Evolutionary conservation across 1,140 invertebrate species (phyloP).

Genomic region (Mya arenaria): DNA sequence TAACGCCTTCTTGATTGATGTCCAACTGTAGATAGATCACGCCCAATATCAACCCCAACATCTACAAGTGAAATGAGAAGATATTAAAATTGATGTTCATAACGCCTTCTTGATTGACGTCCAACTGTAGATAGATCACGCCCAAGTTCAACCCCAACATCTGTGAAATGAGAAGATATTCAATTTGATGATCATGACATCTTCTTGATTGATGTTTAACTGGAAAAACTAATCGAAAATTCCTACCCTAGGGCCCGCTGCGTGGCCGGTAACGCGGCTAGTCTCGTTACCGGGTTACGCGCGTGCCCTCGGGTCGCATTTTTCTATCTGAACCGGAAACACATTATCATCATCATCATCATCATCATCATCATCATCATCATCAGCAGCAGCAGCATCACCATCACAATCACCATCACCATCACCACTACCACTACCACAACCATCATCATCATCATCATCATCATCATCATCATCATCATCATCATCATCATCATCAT

Average conservation of each 20-base stretch:
- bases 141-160: constrained; percentile 93
- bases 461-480: background rate
- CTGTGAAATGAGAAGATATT: constrained; percentile 38
- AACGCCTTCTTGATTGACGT: constrained; percentile 90
- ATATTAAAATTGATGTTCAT: constrained; percentile 99
- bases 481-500: constrained; percentile 23
- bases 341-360: background rate
- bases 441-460: background rate
- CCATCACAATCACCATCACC: too few relatives aligned
- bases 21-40: constrained; percentile 93
- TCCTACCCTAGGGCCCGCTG: too few relatives aligned
- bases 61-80: constrained; percentile 76
- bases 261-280: too few relatives aligned
- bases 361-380: background rate
- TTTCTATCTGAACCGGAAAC: background rate
- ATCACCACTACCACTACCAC: too few relatives aligned
- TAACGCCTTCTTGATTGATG: constrained; percentile 92
- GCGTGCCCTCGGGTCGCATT: too few relatives aligned
- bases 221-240: too few relatives aligned
- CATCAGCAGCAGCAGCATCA: too few relatives aligned
- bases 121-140: constrained; percentile 93
- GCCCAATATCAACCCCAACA: constrained; percentile 92
- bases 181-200: too few relatives aligned
- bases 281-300: too few relatives aligned
- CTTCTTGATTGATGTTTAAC: too few relatives aligned